Evolutionary conservation across 2,888 invertebrate genomes (phyloP).

Genomic region (Eueremaeus valkanovi): DNA sequence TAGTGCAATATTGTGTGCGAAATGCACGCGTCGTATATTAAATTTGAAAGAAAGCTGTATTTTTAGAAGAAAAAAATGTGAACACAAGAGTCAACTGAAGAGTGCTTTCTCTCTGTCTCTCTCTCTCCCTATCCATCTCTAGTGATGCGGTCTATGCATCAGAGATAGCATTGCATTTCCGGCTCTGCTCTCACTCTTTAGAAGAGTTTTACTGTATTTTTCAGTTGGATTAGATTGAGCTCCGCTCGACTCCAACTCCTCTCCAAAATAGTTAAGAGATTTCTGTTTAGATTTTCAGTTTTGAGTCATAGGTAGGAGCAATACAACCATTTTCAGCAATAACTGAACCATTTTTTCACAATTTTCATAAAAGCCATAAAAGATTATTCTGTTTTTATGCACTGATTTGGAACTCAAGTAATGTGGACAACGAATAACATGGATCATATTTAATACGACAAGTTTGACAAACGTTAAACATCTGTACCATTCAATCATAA

Average conservation of each 20-base stretch:
- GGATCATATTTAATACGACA: no score
- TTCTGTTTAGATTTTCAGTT: not conserved
- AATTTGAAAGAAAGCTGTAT: not conserved
- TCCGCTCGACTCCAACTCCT: no score
- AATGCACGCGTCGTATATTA: not conserved
- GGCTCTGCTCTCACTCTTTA: constrained; percentile 11
- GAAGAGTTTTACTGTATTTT: not conserved
- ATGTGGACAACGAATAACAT: not conserved
- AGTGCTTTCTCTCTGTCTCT: not conserved
- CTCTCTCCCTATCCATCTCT: not conserved
- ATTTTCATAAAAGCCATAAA: not conserved
- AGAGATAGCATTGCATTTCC: constrained; percentile 4
- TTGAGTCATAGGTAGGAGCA: not conserved
- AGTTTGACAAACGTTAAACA: not conserved
- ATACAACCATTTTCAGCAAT: not conserved
- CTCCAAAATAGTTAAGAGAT: no score
- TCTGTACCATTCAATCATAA: constrained; percentile 13
- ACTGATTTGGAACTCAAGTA: not conserved
- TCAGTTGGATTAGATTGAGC: no score
- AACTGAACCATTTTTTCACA: not conserved
- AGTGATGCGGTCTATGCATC: not conserved
- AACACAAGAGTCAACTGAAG: no score
- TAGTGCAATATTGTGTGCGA: not conserved
- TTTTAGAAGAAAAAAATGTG: not conserved
- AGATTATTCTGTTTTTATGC: constrained; percentile 14